Conservation (phyloP, 1,140 invertebrate species). For the Drosophila aff. region DNA sequence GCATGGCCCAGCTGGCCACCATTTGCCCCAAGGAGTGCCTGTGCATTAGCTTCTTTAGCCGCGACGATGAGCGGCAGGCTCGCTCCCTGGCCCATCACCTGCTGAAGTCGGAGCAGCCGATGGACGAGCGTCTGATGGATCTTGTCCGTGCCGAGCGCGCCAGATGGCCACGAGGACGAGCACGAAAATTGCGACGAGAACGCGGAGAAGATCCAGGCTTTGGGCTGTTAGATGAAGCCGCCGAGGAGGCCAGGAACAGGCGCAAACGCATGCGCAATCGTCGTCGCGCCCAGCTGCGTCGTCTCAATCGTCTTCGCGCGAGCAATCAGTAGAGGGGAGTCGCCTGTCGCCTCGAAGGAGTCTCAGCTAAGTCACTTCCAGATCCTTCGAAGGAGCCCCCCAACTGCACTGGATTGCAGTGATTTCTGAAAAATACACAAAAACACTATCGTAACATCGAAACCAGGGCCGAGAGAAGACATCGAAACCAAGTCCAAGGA, state of each 20-base stretch:
- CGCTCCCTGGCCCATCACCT: not conserved
- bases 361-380: not conserved
- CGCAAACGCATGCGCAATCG: not conserved
- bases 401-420: too few species aligned
- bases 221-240: not conserved
- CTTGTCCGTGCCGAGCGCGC: not conserved
- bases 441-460: too few species aligned
- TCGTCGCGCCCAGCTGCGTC: slow-evolving; percentile 3
- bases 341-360: not conserved
- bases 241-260: not conserved
- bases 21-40: slow-evolving; percentile 87
- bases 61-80: not conserved
- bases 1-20: slow-evolving; percentile 97
- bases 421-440: not conserved
- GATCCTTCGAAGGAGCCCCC: not conserved
- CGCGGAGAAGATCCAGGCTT: too few species aligned
- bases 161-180: not conserved
- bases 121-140: not conserved
- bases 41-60: slow-evolving; percentile 85
- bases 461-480: too few species aligned
- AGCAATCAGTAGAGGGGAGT: not conserved
- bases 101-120: not conserved
- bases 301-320: not conserved
- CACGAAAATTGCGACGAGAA: not conserved
- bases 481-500: not conserved